These are phyloP conservation scores for Polia nebulosa DNA, from an alignment of 2,888 invertebrate species.

Conservation along the genomic window DNA sequence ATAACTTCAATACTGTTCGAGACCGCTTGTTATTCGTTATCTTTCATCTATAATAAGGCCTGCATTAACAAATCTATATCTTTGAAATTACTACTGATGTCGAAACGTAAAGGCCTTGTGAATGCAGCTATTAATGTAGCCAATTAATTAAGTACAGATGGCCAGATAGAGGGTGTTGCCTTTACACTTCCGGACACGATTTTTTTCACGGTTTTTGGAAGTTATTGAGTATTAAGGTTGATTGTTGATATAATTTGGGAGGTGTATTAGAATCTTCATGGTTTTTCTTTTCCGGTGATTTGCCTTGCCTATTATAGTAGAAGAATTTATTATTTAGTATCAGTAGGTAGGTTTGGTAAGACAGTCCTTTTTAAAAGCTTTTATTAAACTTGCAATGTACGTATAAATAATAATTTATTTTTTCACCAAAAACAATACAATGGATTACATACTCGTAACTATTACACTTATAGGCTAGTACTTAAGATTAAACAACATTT, in stretches of 20 bases:
- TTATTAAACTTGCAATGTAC: too few species aligned
- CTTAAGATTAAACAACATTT: too few species aligned
- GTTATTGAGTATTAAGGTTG: conserved; percentile 25
- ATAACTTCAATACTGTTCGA: conserved; percentile 38
- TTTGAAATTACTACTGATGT: conserved; percentile 50
- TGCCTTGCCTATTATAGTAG: neutral
- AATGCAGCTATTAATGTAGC: conserved; percentile 42
- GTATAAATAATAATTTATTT: too few species aligned
- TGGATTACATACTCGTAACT: too few species aligned
- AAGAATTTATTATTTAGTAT: conserved; percentile 5
- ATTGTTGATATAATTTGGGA: conserved; percentile 14
- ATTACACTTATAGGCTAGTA: too few species aligned
- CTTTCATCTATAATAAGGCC: conserved; percentile 40
- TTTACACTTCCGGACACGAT: conserved; percentile 44
- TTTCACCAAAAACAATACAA: too few species aligned
- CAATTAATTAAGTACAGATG: conserved; percentile 54
- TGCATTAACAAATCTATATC: conserved; percentile 53
- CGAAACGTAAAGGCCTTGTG: conserved; percentile 55
- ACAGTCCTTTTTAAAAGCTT: too few species aligned
- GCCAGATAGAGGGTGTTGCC: conserved; percentile 45
- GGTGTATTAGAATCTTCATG: conserved; percentile 3
- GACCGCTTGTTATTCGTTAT: conserved; percentile 32
- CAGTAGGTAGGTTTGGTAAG: neutral
- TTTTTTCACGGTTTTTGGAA: conserved; percentile 29
- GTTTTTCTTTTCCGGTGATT: conserved; percentile 22